Base-by-base conservation (phyloP, 2,888 invertebrate species). In the Lasiommata megera region DNA sequence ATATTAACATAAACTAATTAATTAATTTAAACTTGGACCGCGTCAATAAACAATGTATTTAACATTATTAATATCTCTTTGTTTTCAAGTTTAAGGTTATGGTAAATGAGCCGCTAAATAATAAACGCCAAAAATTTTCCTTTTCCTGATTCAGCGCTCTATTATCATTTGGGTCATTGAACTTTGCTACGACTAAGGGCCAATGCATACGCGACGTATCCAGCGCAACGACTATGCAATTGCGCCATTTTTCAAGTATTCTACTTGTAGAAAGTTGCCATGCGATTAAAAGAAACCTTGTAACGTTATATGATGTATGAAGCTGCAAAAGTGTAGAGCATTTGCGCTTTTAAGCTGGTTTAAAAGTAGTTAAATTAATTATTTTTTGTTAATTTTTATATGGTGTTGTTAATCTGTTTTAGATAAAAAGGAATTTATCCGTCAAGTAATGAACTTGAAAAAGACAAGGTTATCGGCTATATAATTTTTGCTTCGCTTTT, bases 121-220 rank as follows among this genome's bases (percentile, higher is more conserved):
- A 56, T 58, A 57, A 46, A 43, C 50, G 40, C 51, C 46, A 44
- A 56, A 54, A 60, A 58, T 62, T 64, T 64, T 65, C 61, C 61
- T 59, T 48, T 52, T 62, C 53, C 59, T 56, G 60, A 61, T 58
- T 62, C 59, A 59, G 53, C 61, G 56, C 60, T 56, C 52, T 63
- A 60, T 65, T 65, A 67, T 68, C 67, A 66, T 47, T 44, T 23
- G 52, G 64, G 67, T 57, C 61, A 52, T 57, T 67, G 63, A 67
- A 66, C 69, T 65, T 58, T 51, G 52, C 54, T 53, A 50, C 60
- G 60, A 54, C 53, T 59, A 60, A 65, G 56, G 63, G 48, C 53
- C 18, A 41, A 37, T 55, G 34, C 56, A 63, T 57, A 66, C 55
- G 40, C 51, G 41, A 51, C 18, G 12, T 48, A 51, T 55, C 23